Evolutionary conservation across 2,888 invertebrate species (phyloP).

Genomic region (Mimumesa dahlbomi): DNA sequence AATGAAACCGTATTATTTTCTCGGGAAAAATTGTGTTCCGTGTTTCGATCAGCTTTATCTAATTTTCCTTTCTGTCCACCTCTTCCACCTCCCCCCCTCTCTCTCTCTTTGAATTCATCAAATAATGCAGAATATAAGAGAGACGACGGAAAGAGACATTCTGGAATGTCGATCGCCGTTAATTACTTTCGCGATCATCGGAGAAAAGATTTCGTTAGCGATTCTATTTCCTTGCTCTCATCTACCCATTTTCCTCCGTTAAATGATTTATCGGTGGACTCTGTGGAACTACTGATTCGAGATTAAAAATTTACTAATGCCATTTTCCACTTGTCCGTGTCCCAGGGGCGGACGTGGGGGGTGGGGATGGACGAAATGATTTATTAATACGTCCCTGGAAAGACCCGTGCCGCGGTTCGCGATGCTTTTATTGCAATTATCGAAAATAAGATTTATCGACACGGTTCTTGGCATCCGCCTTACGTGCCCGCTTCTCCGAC

Average conservation of each 20-base stretch:
- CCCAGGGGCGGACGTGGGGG: not conserved
- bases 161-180: conserved; percentile 41
- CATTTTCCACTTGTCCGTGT: conserved; percentile 4
- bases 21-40: not conserved
- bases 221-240: conserved; percentile 10
- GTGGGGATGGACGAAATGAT: conserved; percentile 13
- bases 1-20: not conserved
- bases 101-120: too few relatives aligned
- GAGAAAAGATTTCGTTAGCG: conserved; percentile 20
- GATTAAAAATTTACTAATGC: conserved; percentile 9
- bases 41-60: too few relatives aligned
- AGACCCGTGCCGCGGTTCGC: not conserved
- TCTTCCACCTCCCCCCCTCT: not conserved
- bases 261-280: conserved; percentile 21
- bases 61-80: not conserved
- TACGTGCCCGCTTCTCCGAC: conserved; percentile 17
- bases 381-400: conserved; percentile 25
- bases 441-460: conserved; percentile 41
- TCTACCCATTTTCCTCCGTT: not conserved
- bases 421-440: conserved; percentile 37
- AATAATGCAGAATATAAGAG: too few relatives aligned
- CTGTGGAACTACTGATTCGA: conserved; percentile 5
- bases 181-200: conserved; percentile 34
- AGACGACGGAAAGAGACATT: too few relatives aligned
- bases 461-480: conserved; percentile 28